Conservation (phyloP, 2,797 vertebrate genomes). For the Pyrocephalus nanus region DNA sequence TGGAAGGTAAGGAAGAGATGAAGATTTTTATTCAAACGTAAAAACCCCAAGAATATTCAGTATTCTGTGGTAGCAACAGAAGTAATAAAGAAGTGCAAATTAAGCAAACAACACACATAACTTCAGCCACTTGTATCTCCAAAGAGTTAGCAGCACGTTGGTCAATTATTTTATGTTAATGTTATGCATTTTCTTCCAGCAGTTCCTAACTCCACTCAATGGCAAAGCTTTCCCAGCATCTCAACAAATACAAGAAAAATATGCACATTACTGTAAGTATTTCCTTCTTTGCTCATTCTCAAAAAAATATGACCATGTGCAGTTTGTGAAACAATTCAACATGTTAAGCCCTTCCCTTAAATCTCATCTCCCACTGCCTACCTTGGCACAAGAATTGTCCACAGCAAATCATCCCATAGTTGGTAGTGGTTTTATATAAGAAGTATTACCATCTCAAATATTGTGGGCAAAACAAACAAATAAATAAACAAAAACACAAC, state of each 20-base stretch:
- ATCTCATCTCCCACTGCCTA: not conserved
- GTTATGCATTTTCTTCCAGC: not conserved
- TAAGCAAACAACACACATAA: not conserved
- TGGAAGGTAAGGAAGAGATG: not conserved
- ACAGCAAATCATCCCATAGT: not conserved
- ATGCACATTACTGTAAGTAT: not conserved
- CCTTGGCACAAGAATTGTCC: not conserved
- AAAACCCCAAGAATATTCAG: not conserved
- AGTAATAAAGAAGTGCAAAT: not conserved
- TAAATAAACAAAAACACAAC: rapidly evolving
- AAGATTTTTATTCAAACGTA: not conserved
- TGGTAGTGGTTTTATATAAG: not conserved
- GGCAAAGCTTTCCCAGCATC: not conserved
- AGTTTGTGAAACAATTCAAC: not conserved
- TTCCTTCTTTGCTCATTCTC: not conserved
- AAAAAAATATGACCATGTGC: not conserved
- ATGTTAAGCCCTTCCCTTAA: not conserved
- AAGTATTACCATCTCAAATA: not conserved
- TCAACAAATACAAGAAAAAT: not conserved
- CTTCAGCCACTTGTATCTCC: not conserved
- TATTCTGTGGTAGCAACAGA: not conserved
- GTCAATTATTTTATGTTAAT: not conserved
- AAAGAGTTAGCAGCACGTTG: not conserved
- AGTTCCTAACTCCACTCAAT: not conserved
- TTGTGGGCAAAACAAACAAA: rapidly evolving